These are phyloP conservation scores for Rhinichthys osculus DNA, from an alignment of 2,797 vertebrate species.

Conservation along the genomic window DNA sequence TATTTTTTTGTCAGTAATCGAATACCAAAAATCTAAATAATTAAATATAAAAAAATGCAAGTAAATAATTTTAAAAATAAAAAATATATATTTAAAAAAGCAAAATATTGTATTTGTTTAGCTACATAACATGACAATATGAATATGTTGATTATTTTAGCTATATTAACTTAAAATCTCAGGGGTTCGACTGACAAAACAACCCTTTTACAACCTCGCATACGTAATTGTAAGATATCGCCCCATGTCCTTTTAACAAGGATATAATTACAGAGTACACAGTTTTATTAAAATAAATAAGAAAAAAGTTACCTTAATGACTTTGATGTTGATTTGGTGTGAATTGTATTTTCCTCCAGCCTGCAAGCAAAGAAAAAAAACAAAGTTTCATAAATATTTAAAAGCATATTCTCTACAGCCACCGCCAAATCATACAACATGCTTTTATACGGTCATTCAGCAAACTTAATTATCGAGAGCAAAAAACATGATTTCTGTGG, in stretches of 20 bases:
- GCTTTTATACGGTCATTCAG: neutral
- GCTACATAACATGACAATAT: no score
- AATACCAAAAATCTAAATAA: neutral
- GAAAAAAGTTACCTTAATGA: conserved; percentile 72
- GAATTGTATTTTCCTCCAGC: conserved; percentile 83
- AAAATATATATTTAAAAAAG: no score
- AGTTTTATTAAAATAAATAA: neutral
- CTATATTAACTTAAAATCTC: no score
- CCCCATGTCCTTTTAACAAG: neutral
- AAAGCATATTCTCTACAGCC: neutral
- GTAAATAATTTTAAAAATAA: no score
- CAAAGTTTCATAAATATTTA: conserved; percentile 27
- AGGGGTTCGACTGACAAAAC: no score
- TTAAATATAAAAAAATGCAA: no score
- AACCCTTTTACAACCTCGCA: no score
- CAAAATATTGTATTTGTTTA: no score
- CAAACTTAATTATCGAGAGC: neutral
- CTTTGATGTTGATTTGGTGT: conserved; percentile 79
- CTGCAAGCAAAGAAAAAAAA: conserved; percentile 67
- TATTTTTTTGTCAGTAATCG: no score
- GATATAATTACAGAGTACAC: neutral
- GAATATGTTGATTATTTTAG: no score
- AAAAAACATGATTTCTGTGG: neutral
- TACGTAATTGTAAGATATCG: no score
- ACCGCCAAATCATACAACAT: neutral